These are phyloP conservation scores for Enhydra lutris DNA, from an alignment of 2,113 vertebrate genomes.

Conservation along the genomic window DNA sequence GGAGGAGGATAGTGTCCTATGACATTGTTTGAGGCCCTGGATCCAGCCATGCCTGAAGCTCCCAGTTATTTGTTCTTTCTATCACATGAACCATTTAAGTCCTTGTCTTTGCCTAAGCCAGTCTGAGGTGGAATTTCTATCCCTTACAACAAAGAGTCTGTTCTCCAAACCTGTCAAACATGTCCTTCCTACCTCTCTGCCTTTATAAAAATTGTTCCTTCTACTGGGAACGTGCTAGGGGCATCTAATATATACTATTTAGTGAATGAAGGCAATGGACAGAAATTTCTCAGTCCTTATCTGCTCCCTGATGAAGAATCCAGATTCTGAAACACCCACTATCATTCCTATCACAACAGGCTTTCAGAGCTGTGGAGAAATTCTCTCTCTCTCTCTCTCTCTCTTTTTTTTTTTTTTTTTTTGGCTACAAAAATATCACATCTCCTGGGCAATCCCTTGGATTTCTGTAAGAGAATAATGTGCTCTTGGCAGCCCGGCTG, in stretches of 20 bases:
- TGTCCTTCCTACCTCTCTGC: not conserved
- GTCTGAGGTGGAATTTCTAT: not conserved
- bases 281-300: not conserved
- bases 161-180: not conserved
- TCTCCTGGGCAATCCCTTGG: slow-evolving; percentile 37
- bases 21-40: not conserved
- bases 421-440: slow-evolving; percentile 25
- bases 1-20: not conserved
- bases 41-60: not conserved
- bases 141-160: not conserved
- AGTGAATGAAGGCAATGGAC: not conserved
- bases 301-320: not conserved
- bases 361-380: not conserved
- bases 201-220: not conserved
- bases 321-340: not conserved
- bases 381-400: not conserved
- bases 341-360: not conserved
- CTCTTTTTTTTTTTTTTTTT: not conserved
- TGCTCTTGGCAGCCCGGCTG: slow-evolving; percentile 33
- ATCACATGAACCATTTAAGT: not conserved
- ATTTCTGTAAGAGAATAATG: slow-evolving; percentile 40
- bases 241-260: not conserved
- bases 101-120: not conserved
- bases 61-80: not conserved
- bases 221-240: not conserved